Evolutionary conservation across 2,888 invertebrate genomes (phyloP), one percentile per base, ranked within the genome.

Genomic region (Pemphredon lugubris): DNA sequence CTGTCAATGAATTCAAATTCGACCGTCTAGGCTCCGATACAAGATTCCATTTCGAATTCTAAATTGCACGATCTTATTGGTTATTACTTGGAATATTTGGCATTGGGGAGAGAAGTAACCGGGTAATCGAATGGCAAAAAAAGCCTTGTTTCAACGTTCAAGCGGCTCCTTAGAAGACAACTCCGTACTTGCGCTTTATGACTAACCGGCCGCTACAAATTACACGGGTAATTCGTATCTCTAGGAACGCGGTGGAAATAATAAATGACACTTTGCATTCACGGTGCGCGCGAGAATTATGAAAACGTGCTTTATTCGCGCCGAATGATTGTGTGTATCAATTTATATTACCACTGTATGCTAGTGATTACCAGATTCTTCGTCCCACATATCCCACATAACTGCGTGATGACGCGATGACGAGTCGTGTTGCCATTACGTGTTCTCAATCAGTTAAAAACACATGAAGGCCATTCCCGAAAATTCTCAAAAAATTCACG

Each of bases 151-250:
- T 13, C 37, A 2, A 30, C 9, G 30, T 2, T 30, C n/a, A n/a
- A 30, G 7, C 9, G 9, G 30, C 30, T 9, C 67, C 13, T 13
- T 30, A 30, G 50, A 42, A 37, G 21, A 40, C 59, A 54, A 30
- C 48, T 60, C 45, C 32, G n/a, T n/a, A n/a, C 60, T 60, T 53
- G 57, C 55, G 68, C 51, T 57, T 63, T 55, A 16, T 53, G 71
- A 63, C 57, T 71, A 71, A 71, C 68, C 68, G 48, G n/a, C n/a
- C 50, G 32, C 45, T 16, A 40, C 59, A 16, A 70, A 70, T 65
- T 65, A 40, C 65, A 32, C 40, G 21, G 30, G 55, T 64, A 70
- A 73, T 71, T 61, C 53, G 53, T 61, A 39, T 48, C 42, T 16
- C 9, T 16, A 40, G 44, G 57, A 53, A 64, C 70, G 66, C 54